Percentiles rank a stretch among this genome's conserved stretches.
Conservation (phyloP, 35 echinoderm and acorn worm species). For the Nesometra sesokonis region DNA sequence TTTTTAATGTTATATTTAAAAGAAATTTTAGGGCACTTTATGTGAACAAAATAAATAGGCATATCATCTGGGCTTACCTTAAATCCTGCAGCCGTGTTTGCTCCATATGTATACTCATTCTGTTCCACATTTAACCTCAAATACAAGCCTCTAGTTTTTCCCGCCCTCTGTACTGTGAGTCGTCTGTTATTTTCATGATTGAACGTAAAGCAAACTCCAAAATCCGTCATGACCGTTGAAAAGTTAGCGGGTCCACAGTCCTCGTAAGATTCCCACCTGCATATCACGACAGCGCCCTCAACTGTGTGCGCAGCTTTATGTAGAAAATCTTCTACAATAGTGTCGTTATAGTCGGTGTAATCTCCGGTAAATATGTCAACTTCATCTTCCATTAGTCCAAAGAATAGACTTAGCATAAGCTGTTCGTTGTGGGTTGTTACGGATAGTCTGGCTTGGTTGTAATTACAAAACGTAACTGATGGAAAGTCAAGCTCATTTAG, state of each 20-base stretch:
- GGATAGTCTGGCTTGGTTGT: background rate
- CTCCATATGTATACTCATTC: constrained; percentile 19
- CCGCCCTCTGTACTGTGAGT: constrained; percentile 2
- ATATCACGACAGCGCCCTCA: background rate
- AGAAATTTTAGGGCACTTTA: no score
- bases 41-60: no score
- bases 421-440: background rate
- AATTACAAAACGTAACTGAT: background rate
- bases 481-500: background rate
- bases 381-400: background rate
- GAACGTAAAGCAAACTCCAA: constrained; percentile 56
- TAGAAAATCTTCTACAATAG: background rate
- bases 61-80: no score
- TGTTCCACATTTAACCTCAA: constrained; percentile 40
- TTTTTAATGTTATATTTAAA: no score
- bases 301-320: background rate
- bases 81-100: constrained; percentile 32
- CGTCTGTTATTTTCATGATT: constrained; percentile 1
- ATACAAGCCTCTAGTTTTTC: constrained; percentile 21
- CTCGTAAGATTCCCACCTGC: constrained; percentile 16
- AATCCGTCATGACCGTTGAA: constrained; percentile 47
- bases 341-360: background rate
- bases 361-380: background rate
- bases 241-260: constrained; percentile 40
- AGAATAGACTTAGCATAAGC: background rate